These are phyloP conservation scores for Heliconius nattereri DNA, from an alignment of 1,140 invertebrate species.

Conservation along the genomic window DNA sequence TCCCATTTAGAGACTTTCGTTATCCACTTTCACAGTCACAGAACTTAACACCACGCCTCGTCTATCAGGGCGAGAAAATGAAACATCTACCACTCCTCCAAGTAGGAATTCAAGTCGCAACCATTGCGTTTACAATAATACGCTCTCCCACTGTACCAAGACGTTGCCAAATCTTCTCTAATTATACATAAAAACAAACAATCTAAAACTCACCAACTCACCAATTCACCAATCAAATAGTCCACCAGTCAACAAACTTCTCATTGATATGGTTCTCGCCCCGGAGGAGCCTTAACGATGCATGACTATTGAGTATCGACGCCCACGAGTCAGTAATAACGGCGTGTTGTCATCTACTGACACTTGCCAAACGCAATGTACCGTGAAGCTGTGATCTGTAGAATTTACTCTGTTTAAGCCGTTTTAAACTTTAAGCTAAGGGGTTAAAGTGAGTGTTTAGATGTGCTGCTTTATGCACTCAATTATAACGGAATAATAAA, in stretches of 20 bases:
- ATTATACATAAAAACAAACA: neutral
- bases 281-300: neutral
- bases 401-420: neutral
- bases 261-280: neutral
- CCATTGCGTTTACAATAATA: too few species aligned
- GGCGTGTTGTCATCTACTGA: slow-evolving; percentile 28
- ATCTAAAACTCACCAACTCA: neutral
- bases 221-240: neutral
- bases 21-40: too few species aligned
- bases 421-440: neutral
- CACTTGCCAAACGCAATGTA: slow-evolving; percentile 35
- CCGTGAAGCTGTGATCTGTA: slow-evolving; percentile 28
- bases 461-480: neutral
- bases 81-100: too few species aligned
- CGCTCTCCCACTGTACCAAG: too few species aligned
- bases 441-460: neutral
- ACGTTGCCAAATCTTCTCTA: too few species aligned
- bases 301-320: neutral
- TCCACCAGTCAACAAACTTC: neutral
- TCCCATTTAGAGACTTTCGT: too few species aligned
- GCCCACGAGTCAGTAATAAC: slow-evolving; percentile 25
- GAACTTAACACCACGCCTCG: neutral
- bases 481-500: neutral
- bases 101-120: too few species aligned
- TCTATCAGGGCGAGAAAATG: too few species aligned